Evolutionary conservation across 2,888 invertebrate genomes (phyloP), one percentile per base, ranked within the genome.

Genomic region (Melieria omissa): DNA sequence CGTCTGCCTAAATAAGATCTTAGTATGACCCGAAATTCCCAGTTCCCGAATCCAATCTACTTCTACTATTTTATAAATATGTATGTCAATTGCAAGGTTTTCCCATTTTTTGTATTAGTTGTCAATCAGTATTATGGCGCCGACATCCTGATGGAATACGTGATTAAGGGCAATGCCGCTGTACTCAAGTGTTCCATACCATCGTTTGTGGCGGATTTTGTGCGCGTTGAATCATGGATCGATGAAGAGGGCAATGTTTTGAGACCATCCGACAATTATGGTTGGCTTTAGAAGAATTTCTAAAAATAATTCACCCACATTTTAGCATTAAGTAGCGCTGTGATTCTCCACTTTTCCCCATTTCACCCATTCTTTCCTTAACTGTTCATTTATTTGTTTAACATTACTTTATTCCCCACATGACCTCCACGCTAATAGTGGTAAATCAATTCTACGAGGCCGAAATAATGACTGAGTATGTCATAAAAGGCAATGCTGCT

Each of bases 151-250:
- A 92, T 91, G 78, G 92, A 93, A 84, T 92, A 92, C 86, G 92
- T 93, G 65, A 93, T 93, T 79, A 88, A 91, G 70, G 92, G 92
- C 74, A 93, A 93, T 88, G 90, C 92, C 61, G 93, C 91, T 0
- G 89, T 93, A 65, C 85, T 93, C 72, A 93, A 92, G 84, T 93
- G 93, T 88, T 92, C 91, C 78, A 92, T 93, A 75, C 93, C 93
- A 7, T 92, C 92, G 77, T 93, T 92, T 86, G 92, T 93, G 70
- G 91, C 92, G 71, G 93, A 93, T 88, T 92, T 92, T 85, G 92
- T 93, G 65, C 89, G 88, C 63, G 91, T 93, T 70, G 91, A 91
- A 79, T 90, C 91, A 66, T 93, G 92, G 92, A 90, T 92, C 77
- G 90, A 92, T 82, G 91, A 92, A 79, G 88, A 90, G 80, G 91